These are phyloP conservation scores for Campoplex nolae DNA, from an alignment of 2,888 invertebrate genomes.

Conservation along the genomic window DNA sequence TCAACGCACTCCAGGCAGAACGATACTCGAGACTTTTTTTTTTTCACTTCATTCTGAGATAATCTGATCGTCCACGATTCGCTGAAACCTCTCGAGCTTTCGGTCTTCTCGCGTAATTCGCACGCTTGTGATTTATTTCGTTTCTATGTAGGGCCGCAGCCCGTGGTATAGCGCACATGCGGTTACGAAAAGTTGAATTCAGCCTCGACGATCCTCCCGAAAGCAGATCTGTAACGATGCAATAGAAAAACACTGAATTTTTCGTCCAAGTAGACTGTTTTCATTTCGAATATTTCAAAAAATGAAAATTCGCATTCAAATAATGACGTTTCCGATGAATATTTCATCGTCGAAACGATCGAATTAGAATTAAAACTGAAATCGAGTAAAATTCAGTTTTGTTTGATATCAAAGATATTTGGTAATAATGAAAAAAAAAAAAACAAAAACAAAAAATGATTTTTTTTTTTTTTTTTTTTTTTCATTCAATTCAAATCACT, in stretches of 20 bases:
- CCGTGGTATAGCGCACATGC: conserved; percentile 51
- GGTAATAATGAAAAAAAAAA: no score
- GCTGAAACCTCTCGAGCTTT: conserved; percentile 19
- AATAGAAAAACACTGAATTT: not conserved
- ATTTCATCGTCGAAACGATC: no score
- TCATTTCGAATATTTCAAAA: not conserved
- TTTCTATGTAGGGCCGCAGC: conserved; percentile 47
- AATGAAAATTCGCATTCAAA: no score
- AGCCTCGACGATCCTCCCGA: not conserved
- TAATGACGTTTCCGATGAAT: no score
- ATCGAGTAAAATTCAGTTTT: no score
- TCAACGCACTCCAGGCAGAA: not conserved
- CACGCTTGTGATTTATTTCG: conserved; percentile 7
- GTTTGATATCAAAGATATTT: no score
- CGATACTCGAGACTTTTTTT: not conserved
- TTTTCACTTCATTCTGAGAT: not conserved
- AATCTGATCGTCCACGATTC: conserved; percentile 14
- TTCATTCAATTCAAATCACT: no score
- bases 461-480: no score
- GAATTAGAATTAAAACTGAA: no score
- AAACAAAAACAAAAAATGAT: no score
- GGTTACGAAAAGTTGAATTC: conserved; percentile 17
- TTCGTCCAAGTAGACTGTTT: not conserved
- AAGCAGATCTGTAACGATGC: conserved; percentile 45
- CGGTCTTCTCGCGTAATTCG: not conserved